Base-by-base conservation (phyloP, 2,113 vertebrate genomes). In the Rutilus rutilus region DNA sequence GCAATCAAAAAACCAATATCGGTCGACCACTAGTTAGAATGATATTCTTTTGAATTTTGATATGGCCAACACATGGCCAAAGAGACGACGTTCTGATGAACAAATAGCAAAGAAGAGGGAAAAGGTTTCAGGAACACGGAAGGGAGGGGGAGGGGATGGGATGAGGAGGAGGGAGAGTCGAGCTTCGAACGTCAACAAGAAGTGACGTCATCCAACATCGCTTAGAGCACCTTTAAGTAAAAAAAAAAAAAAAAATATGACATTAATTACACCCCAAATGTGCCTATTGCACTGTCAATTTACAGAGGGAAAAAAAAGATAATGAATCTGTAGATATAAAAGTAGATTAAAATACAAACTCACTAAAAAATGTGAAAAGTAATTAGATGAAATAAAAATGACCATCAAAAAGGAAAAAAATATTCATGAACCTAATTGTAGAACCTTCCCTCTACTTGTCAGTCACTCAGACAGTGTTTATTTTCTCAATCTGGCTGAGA, bases 401-500 rank as follows among this genome's bases (percentile, higher is more conserved):
- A 79, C 12, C 33, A 78, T 78, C 7, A 57, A 7, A 54, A 57
- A 42, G 15, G 19, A 81, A 7, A 30, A 1, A 14, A 39, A 27
- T 8, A 64, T 62, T 65, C 19, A 47, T 21, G 1, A 45, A 17
- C 9, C 23, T 79, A 79, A 42, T 11, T 60, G 39, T n/a, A 27
- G 42, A 65, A 65, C 42, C 0, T 21, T 81, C 42, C 39, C 10
- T 64, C 42, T 65, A 65, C 60, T 17, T 65, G 60, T 30, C 60
- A 65, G 17, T 81, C 60, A 81, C n/a, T 21, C 25, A 30, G 59
- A 27, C 36, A n/a, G 33, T 65, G 36, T 45, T 65, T 81, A 25
- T 47, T 81, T 50, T 47, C 75, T 65, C n/a, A 81, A 65, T 21
- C 14, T 45, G 78, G 11, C 57, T n/a, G n/a, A 64, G n/a, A 64